Base-by-base conservation (phyloP, 2,888 invertebrate species). In the Dryocosmus kuriphilus region DNA sequence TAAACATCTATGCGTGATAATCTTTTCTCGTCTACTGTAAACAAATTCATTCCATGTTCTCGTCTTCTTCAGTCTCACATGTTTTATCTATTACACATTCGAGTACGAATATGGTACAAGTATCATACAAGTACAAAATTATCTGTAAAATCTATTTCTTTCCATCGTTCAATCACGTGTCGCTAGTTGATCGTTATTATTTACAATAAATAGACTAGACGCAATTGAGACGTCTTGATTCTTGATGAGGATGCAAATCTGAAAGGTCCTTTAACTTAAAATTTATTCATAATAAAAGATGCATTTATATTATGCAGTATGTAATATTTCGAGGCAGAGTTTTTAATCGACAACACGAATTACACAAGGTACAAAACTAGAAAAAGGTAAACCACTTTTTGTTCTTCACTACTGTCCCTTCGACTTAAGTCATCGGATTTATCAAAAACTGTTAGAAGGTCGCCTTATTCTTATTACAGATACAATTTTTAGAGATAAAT, bases 161-260 rank as follows among this genome's bases (percentile, higher is more conserved):
- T 41, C 63, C 35, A 32, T 63, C 38, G 14, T 46, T n/a, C 51
- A 71, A 46, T 55, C n/a, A n/a, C 51, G 24, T 55, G n/a, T 30
- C 71, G 71, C 46, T 51, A 30, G 27, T 51, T 14, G 71, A 51
- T 55, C 9, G 8, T 71, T 55, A 82, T 79, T 82, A 86, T 88
- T 85, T 85, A 88, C 85, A 86, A 83, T 85, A 79, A 82, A 84
- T 81, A 86, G 85, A 87, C 87, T 87, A 86, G 86, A 86, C 79
- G 84, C 67, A 51, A 79, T 78, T 75, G 74, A 79, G 73, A 83
- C 73, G 76, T 78, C 78, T 79, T 78, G 19, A 74, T 60, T 79
- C 76, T 79, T 79, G 22, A 63, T 74, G 75, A 41, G 57, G 76
- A 61, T 41, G 30, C n/a, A 62, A 75, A 75, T 62, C 46, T 6